A percentile compares a stretch with the other conserved stretches of the same genome.
These are phyloP conservation scores for rat (Rattus norvegicus) DNA, from an alignment of 2,113 vertebrate species.

Conservation along the genomic window GRCr8 NC_086022.1:111458501-111459000, in stretches of 20 bases:
- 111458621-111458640: neutral
- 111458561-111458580: constrained; percentile 59
- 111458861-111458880: neutral
- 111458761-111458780: neutral
- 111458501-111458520: neutral
- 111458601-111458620: constrained; percentile 13
- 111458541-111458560: neutral
- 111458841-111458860: neutral
- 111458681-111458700: neutral
- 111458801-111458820: neutral
- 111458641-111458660: constrained; percentile 5
- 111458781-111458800: neutral
- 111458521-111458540: neutral
- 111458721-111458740: constrained; percentile 3
- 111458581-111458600: constrained; percentile 24
- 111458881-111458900: neutral
- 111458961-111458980: neutral
- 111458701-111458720: neutral
- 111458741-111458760: neutral
- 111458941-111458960: neutral
- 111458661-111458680: neutral
- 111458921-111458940: no score
- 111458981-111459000: neutral
- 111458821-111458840: neutral
- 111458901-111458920: neutral